Evolutionary conservation across 2,888 invertebrate genomes (phyloP).

Genomic region (Oscheius sp.): DNA sequence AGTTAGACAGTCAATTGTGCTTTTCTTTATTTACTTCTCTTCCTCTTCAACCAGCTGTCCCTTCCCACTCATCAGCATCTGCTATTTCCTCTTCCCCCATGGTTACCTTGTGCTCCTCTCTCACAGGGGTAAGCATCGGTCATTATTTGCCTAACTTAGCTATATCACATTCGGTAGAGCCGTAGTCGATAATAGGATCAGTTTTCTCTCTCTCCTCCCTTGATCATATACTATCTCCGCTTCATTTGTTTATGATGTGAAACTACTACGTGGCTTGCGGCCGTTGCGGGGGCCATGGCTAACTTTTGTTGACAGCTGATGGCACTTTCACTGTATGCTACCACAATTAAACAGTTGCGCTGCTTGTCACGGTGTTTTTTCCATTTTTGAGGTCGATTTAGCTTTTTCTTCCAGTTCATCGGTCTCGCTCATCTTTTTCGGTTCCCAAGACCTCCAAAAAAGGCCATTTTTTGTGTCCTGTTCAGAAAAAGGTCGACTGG

Average conservation of each 20-base stretch:
- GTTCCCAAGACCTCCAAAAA: too few relatives aligned
- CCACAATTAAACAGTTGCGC: too few relatives aligned
- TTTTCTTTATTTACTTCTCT: too few relatives aligned
- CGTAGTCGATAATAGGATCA: constrained; percentile 36
- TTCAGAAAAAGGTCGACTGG: too few relatives aligned
- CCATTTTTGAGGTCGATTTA: neutral
- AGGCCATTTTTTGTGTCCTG: too few relatives aligned
- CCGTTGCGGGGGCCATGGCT: neutral
- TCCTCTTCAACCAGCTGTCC: neutral
- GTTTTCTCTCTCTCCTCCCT: constrained; percentile 19
- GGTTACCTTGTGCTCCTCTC: neutral
- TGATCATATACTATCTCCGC: constrained; percentile 11
- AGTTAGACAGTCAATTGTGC: too few relatives aligned
- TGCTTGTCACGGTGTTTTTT: neutral
- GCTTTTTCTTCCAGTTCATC: too few relatives aligned
- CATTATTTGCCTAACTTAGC: constrained; percentile 19
- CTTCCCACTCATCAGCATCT: neutral
- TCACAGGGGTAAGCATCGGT: neutral
- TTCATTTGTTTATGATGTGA: constrained; percentile 38
- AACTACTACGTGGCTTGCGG: constrained; percentile 24
- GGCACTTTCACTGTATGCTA: neutral
- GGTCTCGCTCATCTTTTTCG: neutral
- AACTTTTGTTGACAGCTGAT: constrained; percentile 3
- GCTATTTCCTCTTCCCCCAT: neutral
- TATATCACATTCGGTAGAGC: constrained; percentile 27